Evolutionary conservation across 2,113 vertebrate genomes (phyloP).

Genomic region (Gorsachius goisagi): DNA sequence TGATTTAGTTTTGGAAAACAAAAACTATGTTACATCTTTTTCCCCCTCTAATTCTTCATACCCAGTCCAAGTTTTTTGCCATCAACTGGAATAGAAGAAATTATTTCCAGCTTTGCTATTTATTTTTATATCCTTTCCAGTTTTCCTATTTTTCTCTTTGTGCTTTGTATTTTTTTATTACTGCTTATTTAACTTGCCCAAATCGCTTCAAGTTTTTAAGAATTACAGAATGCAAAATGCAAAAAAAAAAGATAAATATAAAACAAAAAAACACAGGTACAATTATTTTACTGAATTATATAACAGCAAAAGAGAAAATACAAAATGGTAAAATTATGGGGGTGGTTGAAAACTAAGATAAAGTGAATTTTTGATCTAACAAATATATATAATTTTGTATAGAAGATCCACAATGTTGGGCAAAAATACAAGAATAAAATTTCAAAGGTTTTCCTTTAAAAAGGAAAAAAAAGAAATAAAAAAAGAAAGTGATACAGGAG

Average conservation of each 20-base stretch:
- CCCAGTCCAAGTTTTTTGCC: background rate
- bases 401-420: background rate
- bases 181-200: background rate
- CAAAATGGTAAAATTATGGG: background rate
- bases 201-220: background rate
- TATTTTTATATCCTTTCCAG: background rate
- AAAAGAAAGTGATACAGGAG: background rate
- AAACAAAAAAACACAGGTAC: background rate
- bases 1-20: background rate
- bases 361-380: background rate
- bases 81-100: background rate
- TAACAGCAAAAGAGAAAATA: background rate
- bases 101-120: conserved; percentile 1
- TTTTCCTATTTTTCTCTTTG: background rate
- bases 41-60: background rate
- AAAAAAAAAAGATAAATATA: background rate
- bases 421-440: background rate
- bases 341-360: background rate
- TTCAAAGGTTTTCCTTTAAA: background rate
- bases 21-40: background rate
- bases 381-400: background rate
- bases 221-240: background rate
- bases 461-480: background rate
- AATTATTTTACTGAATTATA: background rate
- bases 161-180: background rate